These are phyloP conservation scores for Nineta flava DNA, from an alignment of 2,888 invertebrate genomes.

Conservation along the genomic window DNA sequence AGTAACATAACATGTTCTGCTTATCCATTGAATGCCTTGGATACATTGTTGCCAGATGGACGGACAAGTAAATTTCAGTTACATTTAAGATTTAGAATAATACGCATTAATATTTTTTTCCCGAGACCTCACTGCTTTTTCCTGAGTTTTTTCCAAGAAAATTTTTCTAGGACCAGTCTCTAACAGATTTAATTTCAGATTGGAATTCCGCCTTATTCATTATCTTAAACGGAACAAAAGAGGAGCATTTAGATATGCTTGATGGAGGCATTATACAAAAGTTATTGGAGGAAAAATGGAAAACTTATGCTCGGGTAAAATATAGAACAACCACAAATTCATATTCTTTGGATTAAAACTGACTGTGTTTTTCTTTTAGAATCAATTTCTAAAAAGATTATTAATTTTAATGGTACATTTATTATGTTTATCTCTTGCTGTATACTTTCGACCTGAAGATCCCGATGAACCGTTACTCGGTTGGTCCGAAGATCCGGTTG, in stretches of 20 bases:
- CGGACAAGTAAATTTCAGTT: constrained; percentile 73
- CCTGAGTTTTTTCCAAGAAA: too few species aligned
- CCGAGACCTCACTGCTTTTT: not conserved
- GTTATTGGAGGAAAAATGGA: constrained; percentile 97
- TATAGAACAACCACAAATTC: not conserved
- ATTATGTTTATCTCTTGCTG: constrained; percentile 71
- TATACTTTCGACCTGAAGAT: constrained; percentile 74
- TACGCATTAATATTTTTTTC: not conserved
- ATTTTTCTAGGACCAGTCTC: too few species aligned
- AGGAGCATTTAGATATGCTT: constrained; percentile 96
- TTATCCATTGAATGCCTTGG: constrained; percentile 90
- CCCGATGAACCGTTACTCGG: constrained; percentile 35
- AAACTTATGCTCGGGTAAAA: constrained; percentile 84
- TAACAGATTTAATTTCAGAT: constrained; percentile 52
- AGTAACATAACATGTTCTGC: constrained; percentile 97
- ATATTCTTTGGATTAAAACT: not conserved
- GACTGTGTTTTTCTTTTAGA: constrained; percentile 34
- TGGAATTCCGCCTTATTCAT: constrained; percentile 98
- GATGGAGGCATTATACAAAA: constrained; percentile 97
- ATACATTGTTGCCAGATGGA: constrained; percentile 88
- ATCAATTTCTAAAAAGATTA: constrained; percentile 83
- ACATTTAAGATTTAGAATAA: not conserved
- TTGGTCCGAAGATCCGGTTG: constrained; percentile 34
- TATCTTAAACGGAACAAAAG: constrained; percentile 91
- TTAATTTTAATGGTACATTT: constrained; percentile 78